Conservation (phyloP, 2,888 invertebrate genomes). For the Aspidiotus rigidus region DNA sequence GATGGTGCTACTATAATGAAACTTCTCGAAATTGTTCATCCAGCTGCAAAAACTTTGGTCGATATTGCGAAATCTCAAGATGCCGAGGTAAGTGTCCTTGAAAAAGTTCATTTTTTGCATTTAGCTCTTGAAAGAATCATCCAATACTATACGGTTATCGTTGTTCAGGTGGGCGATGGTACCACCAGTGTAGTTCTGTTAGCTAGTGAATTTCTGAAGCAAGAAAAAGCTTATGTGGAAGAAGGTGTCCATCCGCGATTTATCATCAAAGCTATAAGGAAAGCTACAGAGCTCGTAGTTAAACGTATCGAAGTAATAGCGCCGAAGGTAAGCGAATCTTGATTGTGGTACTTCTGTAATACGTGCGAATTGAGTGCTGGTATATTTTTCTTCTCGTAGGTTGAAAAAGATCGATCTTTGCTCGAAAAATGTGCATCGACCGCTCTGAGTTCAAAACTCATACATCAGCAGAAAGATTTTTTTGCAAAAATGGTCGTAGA, state of each 20-base stretch:
- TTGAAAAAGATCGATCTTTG: slow-evolving; percentile 51
- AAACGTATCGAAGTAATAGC: slow-evolving; percentile 75
- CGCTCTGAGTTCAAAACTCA: slow-evolving; percentile 92
- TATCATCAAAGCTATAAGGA: slow-evolving; percentile 79
- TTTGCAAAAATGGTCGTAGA: slow-evolving; percentile 97
- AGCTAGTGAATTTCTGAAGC: slow-evolving; percentile 90
- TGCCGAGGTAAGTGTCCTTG: slow-evolving; percentile 66
- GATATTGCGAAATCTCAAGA: slow-evolving; percentile 99
- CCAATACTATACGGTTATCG: no score
- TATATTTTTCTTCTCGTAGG: not conserved
- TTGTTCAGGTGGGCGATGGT: slow-evolving; percentile 83
- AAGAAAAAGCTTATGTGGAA: slow-evolving; percentile 88
- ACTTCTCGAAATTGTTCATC: slow-evolving; percentile 93
- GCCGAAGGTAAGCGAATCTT: slow-evolving; percentile 48
- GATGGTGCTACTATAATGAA: slow-evolving; percentile 99
- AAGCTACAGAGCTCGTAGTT: slow-evolving; percentile 69
- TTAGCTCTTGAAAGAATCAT: no score
- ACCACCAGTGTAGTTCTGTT: slow-evolving; percentile 95
- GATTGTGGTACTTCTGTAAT: not conserved
- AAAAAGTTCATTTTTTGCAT: not conserved
- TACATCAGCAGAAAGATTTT: slow-evolving; percentile 89
- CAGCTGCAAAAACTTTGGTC: slow-evolving; percentile 93
- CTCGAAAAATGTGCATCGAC: slow-evolving; percentile 88
- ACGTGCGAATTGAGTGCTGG: not conserved
- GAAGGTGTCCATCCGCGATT: slow-evolving; percentile 94